Evolutionary conservation across 2,888 invertebrate genomes (phyloP).

Genomic region (Sminthurinus aureus): DNA sequence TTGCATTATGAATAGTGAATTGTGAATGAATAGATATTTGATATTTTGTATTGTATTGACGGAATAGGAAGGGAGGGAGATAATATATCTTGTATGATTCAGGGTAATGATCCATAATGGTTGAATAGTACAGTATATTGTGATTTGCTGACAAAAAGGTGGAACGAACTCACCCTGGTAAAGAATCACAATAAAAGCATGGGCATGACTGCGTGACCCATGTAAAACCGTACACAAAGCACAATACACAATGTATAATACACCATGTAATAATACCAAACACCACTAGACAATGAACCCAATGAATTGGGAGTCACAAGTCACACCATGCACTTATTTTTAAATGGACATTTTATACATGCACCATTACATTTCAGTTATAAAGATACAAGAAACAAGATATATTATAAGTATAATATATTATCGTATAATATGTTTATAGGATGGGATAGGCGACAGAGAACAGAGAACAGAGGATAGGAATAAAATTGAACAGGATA

Average conservation of each 20-base stretch:
- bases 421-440: no score
- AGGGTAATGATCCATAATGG: constrained; percentile 39
- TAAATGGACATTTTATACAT: background rate
- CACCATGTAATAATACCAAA: no score
- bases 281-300: constrained; percentile 23
- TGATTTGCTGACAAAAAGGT: constrained; percentile 43
- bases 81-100: constrained; percentile 28
- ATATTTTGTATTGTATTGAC: no score
- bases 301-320: constrained; percentile 31
- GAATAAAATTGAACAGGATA: no score
- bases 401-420: no score
- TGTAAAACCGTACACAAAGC: constrained; percentile 28
- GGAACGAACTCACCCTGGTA: constrained; percentile 30
- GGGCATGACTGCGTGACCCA: constrained; percentile 39
- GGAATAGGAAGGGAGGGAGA: background rate
- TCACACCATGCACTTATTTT: constrained; percentile 6
- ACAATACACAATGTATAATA: background rate
- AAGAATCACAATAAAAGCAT: constrained; percentile 36
- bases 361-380: no score
- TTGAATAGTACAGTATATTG: constrained; percentile 28
- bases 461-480: no score
- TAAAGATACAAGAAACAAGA: no score
- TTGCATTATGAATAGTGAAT: background rate
- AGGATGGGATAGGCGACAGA: no score
- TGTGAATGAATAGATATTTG: no score